Evolutionary conservation across 2,797 vertebrate genomes (phyloP).

Genomic region (Spinus pinus): DNA sequence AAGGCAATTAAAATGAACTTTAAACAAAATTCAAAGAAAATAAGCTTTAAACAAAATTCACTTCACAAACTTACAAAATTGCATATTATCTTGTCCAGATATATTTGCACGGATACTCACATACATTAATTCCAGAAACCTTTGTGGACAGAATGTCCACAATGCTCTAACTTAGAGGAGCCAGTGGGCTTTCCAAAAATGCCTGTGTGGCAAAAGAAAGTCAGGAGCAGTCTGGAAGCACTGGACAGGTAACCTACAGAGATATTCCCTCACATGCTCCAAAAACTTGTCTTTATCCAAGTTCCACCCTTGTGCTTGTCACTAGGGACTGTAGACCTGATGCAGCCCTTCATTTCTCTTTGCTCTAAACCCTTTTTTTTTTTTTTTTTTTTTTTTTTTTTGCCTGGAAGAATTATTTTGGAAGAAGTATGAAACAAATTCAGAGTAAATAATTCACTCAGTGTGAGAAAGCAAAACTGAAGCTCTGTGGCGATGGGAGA

Average conservation of each 20-base stretch:
- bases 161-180: neutral
- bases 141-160: neutral
- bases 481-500: neutral
- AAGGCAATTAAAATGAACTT: neutral
- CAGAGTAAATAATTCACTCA: neutral
- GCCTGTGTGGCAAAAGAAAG: neutral
- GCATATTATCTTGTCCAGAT: neutral
- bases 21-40: neutral
- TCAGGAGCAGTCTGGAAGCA: neutral
- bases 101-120: neutral
- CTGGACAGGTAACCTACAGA: neutral
- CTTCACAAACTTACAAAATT: neutral
- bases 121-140: neutral
- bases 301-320: neutral
- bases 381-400: neutral
- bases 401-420: neutral
- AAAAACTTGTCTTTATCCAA: neutral
- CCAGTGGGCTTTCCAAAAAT: neutral
- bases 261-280: neutral
- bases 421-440: neutral
- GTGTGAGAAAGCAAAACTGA: neutral
- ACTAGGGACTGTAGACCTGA: neutral
- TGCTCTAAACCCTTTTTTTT: neutral
- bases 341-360: neutral
- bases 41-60: neutral